Evolutionary conservation across 1,140 invertebrate species (phyloP), one percentile per base, ranked within the genome.

Genomic region (Wasmannia auropunctata): DNA sequence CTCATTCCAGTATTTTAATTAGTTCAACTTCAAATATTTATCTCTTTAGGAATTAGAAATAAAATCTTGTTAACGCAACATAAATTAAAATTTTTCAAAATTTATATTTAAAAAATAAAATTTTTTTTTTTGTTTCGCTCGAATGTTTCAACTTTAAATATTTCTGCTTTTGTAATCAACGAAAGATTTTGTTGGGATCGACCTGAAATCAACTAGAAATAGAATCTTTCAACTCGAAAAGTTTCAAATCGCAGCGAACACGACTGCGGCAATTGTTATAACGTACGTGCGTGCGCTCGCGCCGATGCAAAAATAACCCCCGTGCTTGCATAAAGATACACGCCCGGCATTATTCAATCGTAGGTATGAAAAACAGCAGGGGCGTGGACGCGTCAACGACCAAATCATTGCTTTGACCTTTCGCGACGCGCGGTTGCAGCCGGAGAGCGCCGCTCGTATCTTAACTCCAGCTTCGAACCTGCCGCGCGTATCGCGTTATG

Each of bases 301-400:
- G 0, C 11, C 56, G 60, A 11, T 40, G 51, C 86, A 56, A 87
- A 88, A 88, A 87, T 84, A 46, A 46, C 28, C n/a, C n/a, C n/a
- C 34, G 49, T 37, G n/a, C 43, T 58, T 74, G 77, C 40, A 88
- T 63, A 88, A 87, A 88, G 86, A 88, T 76, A 84, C 8, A 11
- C 49, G 22, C 69, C 43, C 40, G 63, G 72, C 49, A 37, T 88
- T 75, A 88, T 60, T 54, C 81, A 37, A 43, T n/a, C 51, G 43
- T 77, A 87, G 86, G 63, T 87, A 86, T 86, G 54, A 76, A 89
- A 86, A 76, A 86, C 34, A 81, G 19, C 49, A 75, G 49, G 37
- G 65, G 54, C 79, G 22, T 79, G n/a, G 58, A 67, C 60, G 22
- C 28, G 69, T 87, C 77, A 88, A 87, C 60, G 88, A 77, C 58